A percentile compares a stretch with the other conserved stretches of the same genome.
phyloP scores from a whole-genome alignment of 2,797 vertebrate species.

The Anabacerthia variegaticeps region DNA sequence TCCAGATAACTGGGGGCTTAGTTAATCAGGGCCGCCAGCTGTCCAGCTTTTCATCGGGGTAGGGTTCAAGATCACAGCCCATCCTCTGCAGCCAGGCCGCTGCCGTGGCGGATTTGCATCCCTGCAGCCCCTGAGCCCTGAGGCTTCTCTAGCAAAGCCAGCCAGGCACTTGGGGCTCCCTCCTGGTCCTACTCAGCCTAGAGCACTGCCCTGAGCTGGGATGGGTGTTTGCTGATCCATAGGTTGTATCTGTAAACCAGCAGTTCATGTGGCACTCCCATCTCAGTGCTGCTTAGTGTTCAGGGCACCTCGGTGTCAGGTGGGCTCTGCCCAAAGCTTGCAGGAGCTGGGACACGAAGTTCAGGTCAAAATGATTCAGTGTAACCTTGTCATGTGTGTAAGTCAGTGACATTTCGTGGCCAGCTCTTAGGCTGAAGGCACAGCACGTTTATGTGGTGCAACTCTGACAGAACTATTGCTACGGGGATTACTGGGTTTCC shows the following conservation, averaged over 20 bases:
- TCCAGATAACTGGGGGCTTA: conserved; percentile 21
- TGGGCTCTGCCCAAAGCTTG: not conserved
- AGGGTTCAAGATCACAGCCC: conserved; percentile 37
- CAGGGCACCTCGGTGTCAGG: not conserved
- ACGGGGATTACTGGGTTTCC: rapidly evolving
- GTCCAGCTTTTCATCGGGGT: not conserved
- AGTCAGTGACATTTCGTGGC: rapidly evolving
- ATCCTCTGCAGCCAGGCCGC: not conserved
- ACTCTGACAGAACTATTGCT: not conserved
- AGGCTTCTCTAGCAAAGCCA: not conserved
- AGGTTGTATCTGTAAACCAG: not conserved
- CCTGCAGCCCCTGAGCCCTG: not conserved
- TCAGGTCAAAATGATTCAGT: not conserved
- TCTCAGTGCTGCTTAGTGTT: not conserved
- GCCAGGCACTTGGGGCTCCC: not conserved
- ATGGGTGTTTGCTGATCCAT: not conserved
- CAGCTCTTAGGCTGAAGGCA: not conserved
- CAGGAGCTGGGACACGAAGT: not conserved
- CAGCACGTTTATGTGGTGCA: rapidly evolving
- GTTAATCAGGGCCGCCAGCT: conserved; percentile 66
- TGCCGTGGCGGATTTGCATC: not conserved
- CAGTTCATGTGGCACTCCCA: not conserved
- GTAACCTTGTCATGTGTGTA: rapidly evolving
- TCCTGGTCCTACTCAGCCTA: not conserved
- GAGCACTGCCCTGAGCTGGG: not conserved